Evolutionary conservation across 2,113 vertebrate genomes (phyloP), one percentile per base, ranked within the genome.

Genomic region (Nothobranchius kuhntae): DNA sequence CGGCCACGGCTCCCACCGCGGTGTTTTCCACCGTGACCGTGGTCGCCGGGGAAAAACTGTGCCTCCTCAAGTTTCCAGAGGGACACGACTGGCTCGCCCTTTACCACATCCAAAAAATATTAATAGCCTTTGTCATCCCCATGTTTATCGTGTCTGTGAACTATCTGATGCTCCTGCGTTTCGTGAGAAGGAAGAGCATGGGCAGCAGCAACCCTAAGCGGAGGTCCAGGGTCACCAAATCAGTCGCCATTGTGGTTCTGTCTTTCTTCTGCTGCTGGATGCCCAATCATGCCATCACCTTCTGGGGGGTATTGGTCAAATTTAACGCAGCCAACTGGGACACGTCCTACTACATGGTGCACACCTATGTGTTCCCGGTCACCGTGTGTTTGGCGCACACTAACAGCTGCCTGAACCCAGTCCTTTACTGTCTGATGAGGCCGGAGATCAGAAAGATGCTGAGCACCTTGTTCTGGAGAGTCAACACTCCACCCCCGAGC

Each of bases 291-390:
- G 91, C 92, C 51, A 93, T 94, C 71, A 94, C 93, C 0, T 88
- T 94, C 13, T 94, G 93, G 93, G 93, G 93, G 0, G 93, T 94
- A 6, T 64, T 94, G 60, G 93, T 94, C 14, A 94, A 94, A 78
- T 85, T 94, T 3, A 93, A 93, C 75, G 91, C 82, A 0, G 91
- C 84, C n/a, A 78, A 89, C 68, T 94, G 93, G 93, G 91, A 93
- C 36, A 89, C 81, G 2, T 61, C 90, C 0, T 94, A 93, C 54
- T 94, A 93, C 71, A 81, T 77, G 77, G 83, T 93, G 45, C 93
- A 94, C 85, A 91, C 92, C 0, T 94, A 94, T 13, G 88, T 94
- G 40, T 94, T 93, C 77, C 93, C 93, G 0, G 77, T 94, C 30
- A 93, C 93, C 0, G 91, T 94, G 42, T 94, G 93, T 65, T 68